Evolutionary conservation across 2,113 vertebrate species (phyloP).

Genomic region (Ploceus nigricollis): DNA sequence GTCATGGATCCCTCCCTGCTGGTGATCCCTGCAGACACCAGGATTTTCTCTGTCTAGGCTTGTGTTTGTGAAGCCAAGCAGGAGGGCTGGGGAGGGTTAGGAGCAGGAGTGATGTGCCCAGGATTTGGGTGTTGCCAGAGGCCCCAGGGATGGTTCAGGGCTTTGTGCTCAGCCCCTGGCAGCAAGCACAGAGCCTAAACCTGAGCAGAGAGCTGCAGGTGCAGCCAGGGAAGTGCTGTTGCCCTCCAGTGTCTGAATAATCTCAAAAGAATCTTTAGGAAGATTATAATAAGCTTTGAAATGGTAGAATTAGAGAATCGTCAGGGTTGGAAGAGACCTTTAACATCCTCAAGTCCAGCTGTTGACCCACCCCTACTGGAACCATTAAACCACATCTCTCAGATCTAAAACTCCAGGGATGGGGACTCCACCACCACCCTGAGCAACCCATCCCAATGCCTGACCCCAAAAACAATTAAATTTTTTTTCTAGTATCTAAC

Average conservation of each 20-base stretch:
- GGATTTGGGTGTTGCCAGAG: background rate
- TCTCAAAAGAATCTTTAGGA: background rate
- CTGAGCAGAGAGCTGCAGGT: background rate
- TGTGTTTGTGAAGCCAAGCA: background rate
- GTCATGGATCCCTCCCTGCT: background rate
- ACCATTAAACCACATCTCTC: background rate
- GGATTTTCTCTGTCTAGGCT: background rate
- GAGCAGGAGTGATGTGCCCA: background rate
- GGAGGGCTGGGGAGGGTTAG: accelerated
- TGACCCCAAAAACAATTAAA: background rate
- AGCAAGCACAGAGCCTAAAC: background rate
- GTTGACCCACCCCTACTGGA: background rate
- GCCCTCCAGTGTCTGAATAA: accelerated
- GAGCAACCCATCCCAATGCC: background rate
- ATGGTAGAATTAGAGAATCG: background rate
- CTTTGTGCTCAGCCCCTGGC: background rate
- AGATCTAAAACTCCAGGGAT: background rate
- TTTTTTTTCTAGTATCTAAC: accelerated
- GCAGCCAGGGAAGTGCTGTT: background rate
- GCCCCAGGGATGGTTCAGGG: accelerated
- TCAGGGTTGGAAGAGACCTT: background rate
- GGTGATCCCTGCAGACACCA: background rate
- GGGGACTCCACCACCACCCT: background rate
- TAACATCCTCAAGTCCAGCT: background rate
- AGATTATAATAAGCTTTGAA: background rate